Conservation (phyloP, 2,797 vertebrate genomes). For the Bryconaethiops microstoma region DNA sequence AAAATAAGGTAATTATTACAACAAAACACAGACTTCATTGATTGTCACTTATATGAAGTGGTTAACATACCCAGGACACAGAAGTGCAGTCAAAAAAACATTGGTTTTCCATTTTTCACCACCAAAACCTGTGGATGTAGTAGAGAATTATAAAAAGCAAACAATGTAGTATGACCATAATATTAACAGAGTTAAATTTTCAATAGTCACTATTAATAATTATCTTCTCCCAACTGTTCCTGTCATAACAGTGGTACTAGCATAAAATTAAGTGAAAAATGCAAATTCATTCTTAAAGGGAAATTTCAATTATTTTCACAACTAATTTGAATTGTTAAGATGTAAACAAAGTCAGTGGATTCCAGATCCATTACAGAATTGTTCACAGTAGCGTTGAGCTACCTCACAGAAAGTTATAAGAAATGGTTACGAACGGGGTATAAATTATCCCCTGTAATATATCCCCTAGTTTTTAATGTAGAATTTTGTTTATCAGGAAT, state of each 20-base stretch:
- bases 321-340: too few species aligned
- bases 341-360: too few species aligned
- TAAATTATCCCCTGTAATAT: too few species aligned
- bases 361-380: too few species aligned
- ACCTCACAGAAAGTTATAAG: too few species aligned
- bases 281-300: not conserved
- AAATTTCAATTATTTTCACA: not conserved
- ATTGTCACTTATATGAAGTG: not conserved
- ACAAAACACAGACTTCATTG: not conserved
- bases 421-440: too few species aligned
- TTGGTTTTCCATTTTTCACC: slow-evolving; percentile 93
- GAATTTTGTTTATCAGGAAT: too few species aligned
- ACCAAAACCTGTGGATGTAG: slow-evolving; percentile 81
- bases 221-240: too few species aligned
- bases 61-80: slow-evolving; percentile 86
- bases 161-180: not conserved
- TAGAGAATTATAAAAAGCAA: not conserved
- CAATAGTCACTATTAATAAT: too few species aligned
- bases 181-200: not conserved
- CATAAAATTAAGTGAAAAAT: not conserved
- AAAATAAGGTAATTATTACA: not conserved
- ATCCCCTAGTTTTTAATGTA: too few species aligned
- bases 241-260: too few species aligned
- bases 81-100: slow-evolving; percentile 86
- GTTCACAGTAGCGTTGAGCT: too few species aligned